These are phyloP conservation scores for Tragopan temminckii DNA, from an alignment of 2,797 vertebrate genomes.

Conservation along the genomic window DNA sequence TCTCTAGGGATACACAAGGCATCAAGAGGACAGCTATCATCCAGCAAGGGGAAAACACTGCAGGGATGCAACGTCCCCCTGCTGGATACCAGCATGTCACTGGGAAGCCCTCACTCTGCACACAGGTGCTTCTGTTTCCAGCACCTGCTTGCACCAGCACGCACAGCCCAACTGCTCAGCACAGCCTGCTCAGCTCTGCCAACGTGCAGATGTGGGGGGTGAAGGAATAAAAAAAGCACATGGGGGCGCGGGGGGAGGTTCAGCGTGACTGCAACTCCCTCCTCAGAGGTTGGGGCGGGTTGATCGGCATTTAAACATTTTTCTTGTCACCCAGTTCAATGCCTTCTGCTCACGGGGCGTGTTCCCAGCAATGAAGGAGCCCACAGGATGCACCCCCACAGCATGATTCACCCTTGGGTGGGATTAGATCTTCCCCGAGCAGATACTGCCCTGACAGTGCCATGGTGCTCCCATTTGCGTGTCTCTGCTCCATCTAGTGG, in stretches of 20 bases:
- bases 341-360: slow-evolving; percentile 61
- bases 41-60: accelerated
- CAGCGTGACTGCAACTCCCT: slow-evolving; percentile 73
- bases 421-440: slow-evolving; percentile 41
- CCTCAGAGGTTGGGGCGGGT: slow-evolving; percentile 67
- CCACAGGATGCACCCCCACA: slow-evolving; percentile 74
- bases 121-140: not conserved
- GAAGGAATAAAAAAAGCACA: slow-evolving; percentile 67
- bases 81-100: not conserved
- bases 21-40: not conserved
- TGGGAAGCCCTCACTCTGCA: not conserved
- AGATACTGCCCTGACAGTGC: not conserved
- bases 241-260: slow-evolving; percentile 69
- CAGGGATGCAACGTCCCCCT: not conserved
- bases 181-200: slow-evolving; percentile 44
- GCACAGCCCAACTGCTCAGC: slow-evolving; percentile 5
- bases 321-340: slow-evolving; percentile 69
- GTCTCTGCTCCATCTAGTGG: slow-evolving; percentile 53
- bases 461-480: not conserved
- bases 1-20: not conserved
- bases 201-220: slow-evolving; percentile 62
- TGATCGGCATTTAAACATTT: slow-evolving; percentile 58
- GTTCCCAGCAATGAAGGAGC: slow-evolving; percentile 61
- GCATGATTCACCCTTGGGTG: slow-evolving; percentile 73
- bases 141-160: slow-evolving; percentile 14